phyloP scores from a whole-genome alignment of 2,888 invertebrate genomes.

The Cheilosia vulpina region DNA sequence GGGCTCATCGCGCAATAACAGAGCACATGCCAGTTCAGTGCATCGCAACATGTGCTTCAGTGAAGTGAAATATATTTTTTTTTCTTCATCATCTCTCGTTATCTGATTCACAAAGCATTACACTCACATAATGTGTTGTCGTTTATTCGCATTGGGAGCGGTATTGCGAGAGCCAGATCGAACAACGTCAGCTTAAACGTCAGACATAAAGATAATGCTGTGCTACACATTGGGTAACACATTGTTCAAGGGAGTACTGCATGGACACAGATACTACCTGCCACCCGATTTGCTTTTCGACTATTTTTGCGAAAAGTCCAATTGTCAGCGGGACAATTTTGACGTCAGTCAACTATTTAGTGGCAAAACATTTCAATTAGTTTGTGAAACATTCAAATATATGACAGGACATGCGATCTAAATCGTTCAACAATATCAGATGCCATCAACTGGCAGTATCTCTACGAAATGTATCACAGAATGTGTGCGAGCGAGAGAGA shows the following conservation, averaged over 20 bases:
- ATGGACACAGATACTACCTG: constrained; percentile 15
- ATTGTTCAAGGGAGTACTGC: constrained; percentile 49
- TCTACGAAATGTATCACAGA: constrained; percentile 2
- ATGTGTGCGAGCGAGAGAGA: constrained; percentile 6
- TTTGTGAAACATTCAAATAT: constrained; percentile 52
- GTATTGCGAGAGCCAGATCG: constrained; percentile 58
- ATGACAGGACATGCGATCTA: constrained; percentile 61
- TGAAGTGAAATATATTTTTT: constrained; percentile 25
- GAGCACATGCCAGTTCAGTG: constrained; percentile 58
- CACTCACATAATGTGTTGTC: constrained; percentile 58
- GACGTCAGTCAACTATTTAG: constrained; percentile 78
- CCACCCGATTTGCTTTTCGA: constrained; percentile 80
- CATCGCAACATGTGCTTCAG: constrained; percentile 61
- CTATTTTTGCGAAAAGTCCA: constrained; percentile 78
- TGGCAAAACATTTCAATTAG: constrained; percentile 67
- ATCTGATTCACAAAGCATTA: constrained; percentile 53
- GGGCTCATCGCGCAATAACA: constrained; percentile 20
- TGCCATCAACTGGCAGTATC: constrained; percentile 51
- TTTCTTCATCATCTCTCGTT: constrained; percentile 12
- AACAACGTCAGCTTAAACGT: constrained; percentile 40
- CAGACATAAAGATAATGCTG: neutral
- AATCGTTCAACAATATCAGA: constrained; percentile 60
- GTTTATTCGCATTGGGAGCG: constrained; percentile 54
- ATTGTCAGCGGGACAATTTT: constrained; percentile 77
- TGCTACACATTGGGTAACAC: constrained; percentile 40